phyloP scores from a whole-genome alignment of 2,113 vertebrate species.

The Myanophis thanlyinensis region DNA sequence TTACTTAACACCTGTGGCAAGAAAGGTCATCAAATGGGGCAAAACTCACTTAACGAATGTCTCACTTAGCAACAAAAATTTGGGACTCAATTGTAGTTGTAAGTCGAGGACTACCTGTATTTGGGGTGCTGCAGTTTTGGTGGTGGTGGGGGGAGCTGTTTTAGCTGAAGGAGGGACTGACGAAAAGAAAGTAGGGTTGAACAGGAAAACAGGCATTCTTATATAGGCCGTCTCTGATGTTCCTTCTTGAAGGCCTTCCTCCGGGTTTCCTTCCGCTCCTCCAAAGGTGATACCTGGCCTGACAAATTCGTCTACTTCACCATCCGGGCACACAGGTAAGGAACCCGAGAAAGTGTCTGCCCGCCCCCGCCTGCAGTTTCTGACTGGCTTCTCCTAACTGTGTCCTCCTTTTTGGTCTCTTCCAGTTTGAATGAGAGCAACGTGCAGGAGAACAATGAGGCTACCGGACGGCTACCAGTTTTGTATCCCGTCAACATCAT shows the following conservation, averaged over 20 bases:
- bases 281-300: background rate
- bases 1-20: background rate
- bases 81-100: background rate
- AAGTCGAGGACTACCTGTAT: background rate
- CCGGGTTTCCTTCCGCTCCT: conserved; percentile 7
- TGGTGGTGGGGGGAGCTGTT: background rate
- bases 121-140: too few species aligned
- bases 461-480: background rate
- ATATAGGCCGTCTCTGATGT: background rate
- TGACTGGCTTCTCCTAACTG: background rate
- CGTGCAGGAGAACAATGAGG: background rate
- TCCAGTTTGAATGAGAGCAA: conserved; percentile 14
- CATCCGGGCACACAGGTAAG: conserved; percentile 5
- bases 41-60: background rate
- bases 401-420: background rate
- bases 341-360: background rate
- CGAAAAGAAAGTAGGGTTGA: background rate
- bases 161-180: background rate
- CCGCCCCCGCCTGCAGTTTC: background rate
- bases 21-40: background rate
- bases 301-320: background rate
- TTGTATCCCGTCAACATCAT: background rate
- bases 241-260: background rate
- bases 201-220: background rate
- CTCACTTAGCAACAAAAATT: background rate